Evolutionary conservation across 2,888 invertebrate species (phyloP), one percentile per base, ranked within the genome.

Genomic region (Xestia ashworthii): DNA sequence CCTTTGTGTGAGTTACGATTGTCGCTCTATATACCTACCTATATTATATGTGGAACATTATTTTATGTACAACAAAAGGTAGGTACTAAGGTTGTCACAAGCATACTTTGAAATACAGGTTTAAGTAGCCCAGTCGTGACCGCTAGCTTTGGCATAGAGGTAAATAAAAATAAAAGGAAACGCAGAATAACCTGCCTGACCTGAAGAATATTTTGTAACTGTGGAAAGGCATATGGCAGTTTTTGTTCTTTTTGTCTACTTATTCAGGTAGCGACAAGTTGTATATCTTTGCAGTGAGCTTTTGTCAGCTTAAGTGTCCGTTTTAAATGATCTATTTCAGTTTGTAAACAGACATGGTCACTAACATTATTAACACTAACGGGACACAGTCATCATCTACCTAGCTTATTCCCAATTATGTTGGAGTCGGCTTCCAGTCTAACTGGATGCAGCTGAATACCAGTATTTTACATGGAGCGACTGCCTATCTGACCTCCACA

Each of bases 1-100:
- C 90, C 87, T 91, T 90, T 91, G 91, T 90, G 76, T 70, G 83
- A 88, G 84, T 86, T 71, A 81, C 80, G 60, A 85, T 88, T 85
- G 87, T 83, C 53, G 60, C 73, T 75, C 75, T 58, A 68, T 70
- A 78, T 72, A 74, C 11, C 41, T 70, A 70, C 3, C 9, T 53
- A 48, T 50, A 46, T 53, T 53, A 19, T 60, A 67, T 68, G 67
- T 76, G 50, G 46, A 74, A 70, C 73, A 65, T 67, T 72, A 67
- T 76, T 80, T 78, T 74, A 76, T 83, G 60, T 81, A 69, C 70
- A 41, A 70, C 71, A 65, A 71, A 77, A 80, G 78, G 76, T 74
- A 12, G 19, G 8, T 44, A 22, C 11, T 81, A 80, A 77, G 84
- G 86, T 78, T 82, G 82, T 72, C 81, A 67, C 38, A 48, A 71